phyloP scores from a whole-genome alignment of 2,888 invertebrate genomes.

The Ctena decussata region DNA sequence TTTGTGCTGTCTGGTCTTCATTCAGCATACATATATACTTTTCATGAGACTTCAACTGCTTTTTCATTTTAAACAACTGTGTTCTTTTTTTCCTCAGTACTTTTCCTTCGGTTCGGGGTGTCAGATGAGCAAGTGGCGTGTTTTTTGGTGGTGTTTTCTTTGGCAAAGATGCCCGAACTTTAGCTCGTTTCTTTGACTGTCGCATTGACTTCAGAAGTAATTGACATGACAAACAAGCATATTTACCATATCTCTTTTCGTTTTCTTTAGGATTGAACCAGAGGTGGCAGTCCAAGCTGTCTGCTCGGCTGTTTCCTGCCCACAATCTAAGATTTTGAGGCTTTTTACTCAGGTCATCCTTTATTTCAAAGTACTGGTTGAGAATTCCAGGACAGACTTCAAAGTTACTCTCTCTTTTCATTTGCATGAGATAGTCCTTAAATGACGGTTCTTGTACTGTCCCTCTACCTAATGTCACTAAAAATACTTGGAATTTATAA shows the following conservation, averaged over 20 bases:
- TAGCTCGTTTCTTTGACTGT: neutral
- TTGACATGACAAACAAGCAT: neutral
- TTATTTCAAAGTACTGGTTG: neutral
- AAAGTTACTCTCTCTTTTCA: neutral
- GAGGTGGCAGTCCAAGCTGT: neutral
- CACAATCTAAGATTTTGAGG: neutral
- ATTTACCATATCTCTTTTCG: neutral
- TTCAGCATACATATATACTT: neutral
- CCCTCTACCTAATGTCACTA: neutral
- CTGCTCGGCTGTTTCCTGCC: neutral
- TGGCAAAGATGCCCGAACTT: neutral
- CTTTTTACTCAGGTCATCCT: neutral
- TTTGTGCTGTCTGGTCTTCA: neutral
- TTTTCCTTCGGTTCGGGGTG: neutral
- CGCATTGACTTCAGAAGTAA: neutral
- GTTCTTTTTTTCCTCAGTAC: neutral
- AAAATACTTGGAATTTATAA: neutral
- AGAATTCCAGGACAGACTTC: neutral
- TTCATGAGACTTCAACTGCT: neutral
- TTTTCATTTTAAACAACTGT: neutral
- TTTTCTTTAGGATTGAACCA: neutral
- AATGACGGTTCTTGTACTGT: neutral
- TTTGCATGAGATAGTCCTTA: neutral
- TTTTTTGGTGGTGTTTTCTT: neutral
- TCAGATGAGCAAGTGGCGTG: neutral